phyloP scores from a whole-genome alignment of 2,113 vertebrate genomes.

The Dermatemys mawii region DNA sequence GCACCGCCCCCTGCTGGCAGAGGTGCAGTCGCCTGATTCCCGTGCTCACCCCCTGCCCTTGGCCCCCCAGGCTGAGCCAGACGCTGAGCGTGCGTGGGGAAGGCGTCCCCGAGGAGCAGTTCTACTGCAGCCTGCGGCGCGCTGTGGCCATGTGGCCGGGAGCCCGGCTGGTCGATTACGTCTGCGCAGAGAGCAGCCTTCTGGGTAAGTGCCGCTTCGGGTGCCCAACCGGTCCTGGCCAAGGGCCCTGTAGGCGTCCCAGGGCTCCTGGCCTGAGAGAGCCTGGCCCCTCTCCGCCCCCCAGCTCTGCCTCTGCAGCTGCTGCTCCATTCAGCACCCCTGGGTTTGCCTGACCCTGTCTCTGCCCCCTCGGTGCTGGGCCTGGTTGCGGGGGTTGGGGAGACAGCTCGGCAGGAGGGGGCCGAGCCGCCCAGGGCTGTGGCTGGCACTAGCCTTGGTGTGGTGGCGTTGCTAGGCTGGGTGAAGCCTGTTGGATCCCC shows the following conservation, averaged over 20 bases:
- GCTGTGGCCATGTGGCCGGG: conserved; percentile 86
- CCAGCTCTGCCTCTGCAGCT: not conserved
- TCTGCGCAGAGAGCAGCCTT: conserved; percentile 88
- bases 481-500: not conserved
- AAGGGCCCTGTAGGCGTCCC: not conserved
- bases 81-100: conserved; percentile 89
- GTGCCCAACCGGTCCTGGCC: not conserved
- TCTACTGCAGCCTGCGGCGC: conserved; percentile 79
- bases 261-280: not conserved
- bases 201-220: conserved; percentile 80
- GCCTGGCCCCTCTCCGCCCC: not conserved
- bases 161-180: conserved; percentile 86
- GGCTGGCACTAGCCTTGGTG: not conserved
- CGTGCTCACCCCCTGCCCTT: not conserved
- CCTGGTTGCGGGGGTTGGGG: too few relatives aligned
- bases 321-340: not conserved
- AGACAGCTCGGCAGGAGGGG: too few relatives aligned
- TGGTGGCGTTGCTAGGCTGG: not conserved
- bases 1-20: not conserved
- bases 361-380: not conserved
- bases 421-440: not conserved
- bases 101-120: conserved; percentile 82
- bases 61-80: conserved; percentile 74
- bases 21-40: fast-evolving
- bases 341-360: not conserved